These are phyloP conservation scores for Sylvilagus floridanus DNA, from an alignment of 2,797 vertebrate species.

Conservation along the genomic window DNA sequence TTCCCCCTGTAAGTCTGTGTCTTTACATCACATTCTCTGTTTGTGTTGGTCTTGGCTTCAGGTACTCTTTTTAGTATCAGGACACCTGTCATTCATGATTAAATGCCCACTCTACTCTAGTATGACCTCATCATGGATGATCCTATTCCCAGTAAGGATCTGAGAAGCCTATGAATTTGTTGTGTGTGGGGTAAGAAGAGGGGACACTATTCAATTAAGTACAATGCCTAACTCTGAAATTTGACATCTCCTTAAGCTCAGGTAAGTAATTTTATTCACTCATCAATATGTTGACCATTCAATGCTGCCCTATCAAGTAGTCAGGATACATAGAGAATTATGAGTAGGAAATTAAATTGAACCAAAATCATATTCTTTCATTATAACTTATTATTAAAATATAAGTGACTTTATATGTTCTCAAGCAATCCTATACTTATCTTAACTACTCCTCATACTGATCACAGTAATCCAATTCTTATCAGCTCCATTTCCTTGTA, in stretches of 20 bases:
- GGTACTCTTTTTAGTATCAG: background rate
- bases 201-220: background rate
- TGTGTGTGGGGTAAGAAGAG: too few relatives aligned
- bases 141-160: background rate
- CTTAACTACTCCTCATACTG: background rate
- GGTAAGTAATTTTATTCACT: background rate
- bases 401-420: background rate
- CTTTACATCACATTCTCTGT: background rate
- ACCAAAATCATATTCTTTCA: background rate
- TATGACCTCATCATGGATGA: background rate
- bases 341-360: background rate
- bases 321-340: background rate
- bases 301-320: background rate
- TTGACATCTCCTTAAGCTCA: background rate
- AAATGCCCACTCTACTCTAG: background rate
- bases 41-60: background rate
- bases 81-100: background rate
- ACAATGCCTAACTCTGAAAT: background rate
- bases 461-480: background rate
- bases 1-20: background rate
- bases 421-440: background rate
- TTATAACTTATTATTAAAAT: constrained; percentile 13
- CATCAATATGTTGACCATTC: background rate
- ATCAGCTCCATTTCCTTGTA: constrained; percentile 47
- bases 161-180: background rate